A percentile compares a stretch with the other conserved stretches of the same genome.
Evolutionary conservation across 2,888 invertebrate genomes (phyloP).

Genomic region (Sphecodes monilicornis): DNA sequence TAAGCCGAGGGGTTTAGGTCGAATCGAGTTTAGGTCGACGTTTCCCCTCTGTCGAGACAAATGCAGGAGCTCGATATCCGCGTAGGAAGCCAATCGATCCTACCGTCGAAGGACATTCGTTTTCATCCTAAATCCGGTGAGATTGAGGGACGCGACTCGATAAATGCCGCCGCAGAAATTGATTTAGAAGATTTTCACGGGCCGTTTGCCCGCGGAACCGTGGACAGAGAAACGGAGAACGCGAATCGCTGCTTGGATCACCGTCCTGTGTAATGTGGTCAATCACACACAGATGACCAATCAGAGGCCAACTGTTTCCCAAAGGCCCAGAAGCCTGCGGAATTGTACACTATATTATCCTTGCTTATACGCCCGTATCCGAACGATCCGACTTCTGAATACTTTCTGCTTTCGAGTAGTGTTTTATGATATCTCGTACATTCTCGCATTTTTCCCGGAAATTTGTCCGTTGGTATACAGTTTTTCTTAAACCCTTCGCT

Average conservation of each 20-base stretch:
- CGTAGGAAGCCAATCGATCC: constrained; percentile 57
- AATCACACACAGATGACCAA: constrained; percentile 79
- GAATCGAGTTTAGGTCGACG: constrained; percentile 53
- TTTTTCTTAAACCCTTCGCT: no score
- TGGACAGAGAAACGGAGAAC: constrained; percentile 51
- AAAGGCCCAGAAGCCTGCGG: constrained; percentile 46
- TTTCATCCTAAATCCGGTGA: constrained; percentile 66
- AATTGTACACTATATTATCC: constrained; percentile 43
- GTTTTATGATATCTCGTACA: constrained; percentile 32
- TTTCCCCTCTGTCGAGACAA: constrained; percentile 48
- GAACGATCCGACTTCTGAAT: constrained; percentile 37
- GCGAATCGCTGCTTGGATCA: constrained; percentile 62
- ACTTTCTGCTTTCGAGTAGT: constrained; percentile 50
- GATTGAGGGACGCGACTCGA: constrained; percentile 66
- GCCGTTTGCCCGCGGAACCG: constrained; percentile 55
- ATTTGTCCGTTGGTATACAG: not conserved
- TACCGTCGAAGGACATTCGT: constrained; percentile 59
- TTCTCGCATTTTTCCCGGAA: not conserved
- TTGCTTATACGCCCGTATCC: constrained; percentile 3
- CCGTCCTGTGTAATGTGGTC: constrained; percentile 76
- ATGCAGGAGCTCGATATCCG: constrained; percentile 52
- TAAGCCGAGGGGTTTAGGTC: constrained; percentile 47
- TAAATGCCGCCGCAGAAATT: constrained; percentile 71
- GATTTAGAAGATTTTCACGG: constrained; percentile 75
- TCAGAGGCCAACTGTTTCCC: constrained; percentile 77